Conservation (phyloP, 2,113 vertebrate genomes). For the Antechinus flavipes region DNA sequence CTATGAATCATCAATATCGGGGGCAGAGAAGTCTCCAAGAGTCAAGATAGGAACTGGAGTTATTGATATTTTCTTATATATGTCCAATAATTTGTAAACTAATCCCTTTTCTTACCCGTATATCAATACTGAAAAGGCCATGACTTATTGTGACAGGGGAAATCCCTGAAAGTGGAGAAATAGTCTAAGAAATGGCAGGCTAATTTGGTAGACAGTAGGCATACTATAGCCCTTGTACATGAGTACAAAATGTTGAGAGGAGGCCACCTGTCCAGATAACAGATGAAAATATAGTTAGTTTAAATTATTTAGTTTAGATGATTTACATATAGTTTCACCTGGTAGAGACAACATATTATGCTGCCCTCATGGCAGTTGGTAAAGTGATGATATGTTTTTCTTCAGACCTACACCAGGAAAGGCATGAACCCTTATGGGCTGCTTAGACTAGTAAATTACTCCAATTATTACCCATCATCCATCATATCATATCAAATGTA, state of each 20-base stretch:
- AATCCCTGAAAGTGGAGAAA: background rate
- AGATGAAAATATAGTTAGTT: background rate
- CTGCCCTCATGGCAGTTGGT: background rate
- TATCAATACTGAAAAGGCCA: background rate
- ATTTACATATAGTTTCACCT: background rate
- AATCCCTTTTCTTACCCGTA: background rate
- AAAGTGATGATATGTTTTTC: background rate
- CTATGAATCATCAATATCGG: background rate
- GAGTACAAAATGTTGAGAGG: background rate
- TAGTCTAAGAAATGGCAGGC: background rate
- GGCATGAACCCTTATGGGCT: background rate
- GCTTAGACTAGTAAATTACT: background rate
- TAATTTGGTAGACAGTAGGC: background rate
- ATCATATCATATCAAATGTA: background rate
- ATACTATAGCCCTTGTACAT: background rate
- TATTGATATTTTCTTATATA: background rate
- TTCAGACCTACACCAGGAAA: background rate
- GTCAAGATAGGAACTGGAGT: background rate
- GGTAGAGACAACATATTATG: background rate
- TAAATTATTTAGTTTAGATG: no score
- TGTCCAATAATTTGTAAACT: background rate
- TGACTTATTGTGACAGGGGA: background rate
- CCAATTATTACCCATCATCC: background rate
- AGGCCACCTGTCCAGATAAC: background rate
- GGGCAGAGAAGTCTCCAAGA: background rate